Evolutionary conservation across 23 tunicate species (phyloP), one percentile per base, ranked within the genome.

Genomic region (Clavelina lepadiformis): DNA sequence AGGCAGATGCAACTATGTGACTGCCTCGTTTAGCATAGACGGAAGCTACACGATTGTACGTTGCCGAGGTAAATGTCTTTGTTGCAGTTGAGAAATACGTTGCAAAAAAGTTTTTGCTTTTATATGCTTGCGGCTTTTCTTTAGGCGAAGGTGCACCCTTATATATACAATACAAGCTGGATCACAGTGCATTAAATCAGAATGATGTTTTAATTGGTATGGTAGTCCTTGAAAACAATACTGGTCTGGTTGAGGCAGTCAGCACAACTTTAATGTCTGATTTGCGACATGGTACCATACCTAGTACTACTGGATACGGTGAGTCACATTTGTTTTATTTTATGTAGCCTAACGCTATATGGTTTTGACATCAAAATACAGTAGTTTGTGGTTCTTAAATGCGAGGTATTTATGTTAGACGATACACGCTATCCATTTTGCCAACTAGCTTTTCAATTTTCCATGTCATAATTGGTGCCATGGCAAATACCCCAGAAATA

Each of bases 61-160:
- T 27, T 82, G 89, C 63, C 33, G 79, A 64, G 89, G 89, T 82
- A 28, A 65, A 38, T n/a, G 3, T 46, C 21, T 15, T 54, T 15
- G 24, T 44, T 11, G 15, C 49, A 44, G 15, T 44, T 11, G 15
- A 11, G 49, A 11, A 44, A 15, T 11, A 44, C 20, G 20, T 54
- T 13, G 7, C 60, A 54, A 13, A 7, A 6, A 60, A 11, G 11
- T 7, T 29, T 60, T 18, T 25, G 47, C 13, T 30, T 49, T 8
- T 28, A 25, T 54, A 54, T 13, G 7, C 7, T 15, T 15, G 24
- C 60, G 8, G 7, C 15, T 7, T 27, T 35, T 28, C 31, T 58
- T 4, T 56, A 78, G 84, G 84, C 24, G 84, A 78, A 35, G 69
- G 84, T 1, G 68, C 74, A 0, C 89, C 89, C 1, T 50, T 82